Evolutionary conservation across 1,140 invertebrate genomes (phyloP).

Genomic region (Acyrthosiphon pisum): DNA sequence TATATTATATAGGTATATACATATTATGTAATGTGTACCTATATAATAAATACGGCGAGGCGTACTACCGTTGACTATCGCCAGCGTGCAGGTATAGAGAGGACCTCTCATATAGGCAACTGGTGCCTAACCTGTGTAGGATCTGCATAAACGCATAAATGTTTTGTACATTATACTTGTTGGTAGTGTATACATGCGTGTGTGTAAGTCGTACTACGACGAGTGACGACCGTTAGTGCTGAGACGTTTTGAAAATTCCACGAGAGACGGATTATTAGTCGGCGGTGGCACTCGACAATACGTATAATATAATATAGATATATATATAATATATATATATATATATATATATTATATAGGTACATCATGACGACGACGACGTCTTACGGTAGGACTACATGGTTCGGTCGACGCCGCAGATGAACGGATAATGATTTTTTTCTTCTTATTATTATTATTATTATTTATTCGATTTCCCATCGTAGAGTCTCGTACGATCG

Average conservation of each 20-base stretch:
- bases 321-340: background rate
- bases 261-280: background rate
- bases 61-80: background rate
- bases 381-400: background rate
- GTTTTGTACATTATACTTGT: background rate
- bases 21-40: background rate
- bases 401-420: constrained; percentile 22
- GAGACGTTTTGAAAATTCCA: constrained; percentile 8
- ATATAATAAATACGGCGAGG: background rate
- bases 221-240: background rate
- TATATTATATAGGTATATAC: too few relatives aligned
- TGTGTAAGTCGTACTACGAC: background rate
- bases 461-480: constrained; percentile 27
- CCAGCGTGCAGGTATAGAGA: background rate
- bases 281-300: background rate
- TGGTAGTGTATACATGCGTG: background rate
- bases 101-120: too few relatives aligned
- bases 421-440: constrained; percentile 25
- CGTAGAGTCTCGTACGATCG: background rate
- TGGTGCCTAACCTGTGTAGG: background rate
- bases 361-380: background rate
- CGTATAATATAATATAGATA: background rate
- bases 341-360: background rate
- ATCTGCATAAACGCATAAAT: background rate
- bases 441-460: background rate